phyloP scores from a whole-genome alignment of 2,113 vertebrate species.

The Entomyzon cyanotis region DNA sequence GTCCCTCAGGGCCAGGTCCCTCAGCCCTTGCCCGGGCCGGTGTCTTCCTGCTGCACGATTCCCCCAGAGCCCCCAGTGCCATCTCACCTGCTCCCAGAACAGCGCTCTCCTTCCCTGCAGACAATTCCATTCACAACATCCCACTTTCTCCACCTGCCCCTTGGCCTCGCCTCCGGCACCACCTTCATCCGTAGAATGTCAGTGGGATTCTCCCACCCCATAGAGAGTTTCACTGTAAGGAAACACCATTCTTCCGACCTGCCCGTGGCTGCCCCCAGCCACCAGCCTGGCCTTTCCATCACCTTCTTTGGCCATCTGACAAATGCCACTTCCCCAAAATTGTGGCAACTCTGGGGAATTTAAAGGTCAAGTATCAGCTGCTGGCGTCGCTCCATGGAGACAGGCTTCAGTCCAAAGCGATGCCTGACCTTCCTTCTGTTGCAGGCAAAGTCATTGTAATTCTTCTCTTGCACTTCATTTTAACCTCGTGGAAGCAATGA shows the following conservation, averaged over 20 bases:
- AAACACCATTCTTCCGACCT: not conserved
- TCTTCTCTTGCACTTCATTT: constrained; percentile 1
- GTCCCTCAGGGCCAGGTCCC: accelerated
- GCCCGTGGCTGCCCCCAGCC: not conserved
- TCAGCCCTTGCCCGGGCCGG: not conserved
- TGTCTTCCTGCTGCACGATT: not conserved
- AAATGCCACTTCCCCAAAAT: constrained; percentile 57
- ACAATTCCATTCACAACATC: not conserved
- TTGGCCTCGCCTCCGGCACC: not conserved
- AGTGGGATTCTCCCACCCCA: not conserved
- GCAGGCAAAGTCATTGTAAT: not conserved
- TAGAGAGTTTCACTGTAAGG: not conserved
- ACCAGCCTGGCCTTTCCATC: not conserved
- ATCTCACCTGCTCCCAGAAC: not conserved
- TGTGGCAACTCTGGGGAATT: constrained; percentile 40
- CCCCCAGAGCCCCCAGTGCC: not conserved
- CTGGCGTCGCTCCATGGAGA: constrained; percentile 4
- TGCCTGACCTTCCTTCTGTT: constrained; percentile 37
- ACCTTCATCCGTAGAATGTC: not conserved
- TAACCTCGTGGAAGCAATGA: constrained; percentile 10
- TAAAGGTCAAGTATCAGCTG: constrained; percentile 72
- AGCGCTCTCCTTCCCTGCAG: not conserved
- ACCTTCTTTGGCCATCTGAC: constrained; percentile 31
- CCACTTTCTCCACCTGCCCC: not conserved
- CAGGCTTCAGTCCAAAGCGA: not conserved